Evolutionary conservation across 2,113 vertebrate species (phyloP), one percentile per base, ranked within the genome.

Genomic region (Thalassoma bifasciatum): DNA sequence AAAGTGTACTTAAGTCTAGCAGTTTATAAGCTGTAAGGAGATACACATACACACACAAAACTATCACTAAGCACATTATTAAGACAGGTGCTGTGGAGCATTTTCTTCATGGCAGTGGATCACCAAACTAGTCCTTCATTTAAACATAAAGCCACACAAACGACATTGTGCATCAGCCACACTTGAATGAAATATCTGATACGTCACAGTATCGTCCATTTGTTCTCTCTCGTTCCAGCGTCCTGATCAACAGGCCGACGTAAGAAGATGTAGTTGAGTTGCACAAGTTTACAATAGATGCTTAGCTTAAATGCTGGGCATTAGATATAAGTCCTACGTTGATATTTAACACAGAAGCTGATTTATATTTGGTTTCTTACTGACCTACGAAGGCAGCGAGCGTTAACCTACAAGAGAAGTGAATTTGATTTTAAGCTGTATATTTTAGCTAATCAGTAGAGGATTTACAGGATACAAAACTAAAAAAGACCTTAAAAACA

Each of bases 71-170:
- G 52, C 44, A 61, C 3, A 66, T 40, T 54, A 50, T 22, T 38
- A 69, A 44, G 19, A 77, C 66, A 51, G 53, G 11, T 66, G 40
- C 42, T 34, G 30, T 34, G 51, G 4, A 37, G 30, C 47, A 56
- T 76, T 71, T 78, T 21, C 16, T 63, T 80, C 51, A 79, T 87
- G 79, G 77, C 85, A 85, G 85, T 83, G 72, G 62, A 66, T 83
- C 75, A 79, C 51, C 73, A 67, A 44, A 60, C 63, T 24, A 66
- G 53, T 79, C 36, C 24, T 85, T 78, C 46, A 37, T 10, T 50
- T 61, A 70, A 38, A 34, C 49, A 12, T 74, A 17, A 21, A 52
- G 19, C 52, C 56, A 51, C 24, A 50, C 46, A 63, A 75, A 40
- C 51, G 8, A 40, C 37, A 52, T 49, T 79, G 46, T 24, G 51